Percentiles rank a stretch among this genome's conserved stretches.
Evolutionary conservation across 2,888 invertebrate genomes (phyloP).

Genomic region (Nyleta sp.): DNA sequence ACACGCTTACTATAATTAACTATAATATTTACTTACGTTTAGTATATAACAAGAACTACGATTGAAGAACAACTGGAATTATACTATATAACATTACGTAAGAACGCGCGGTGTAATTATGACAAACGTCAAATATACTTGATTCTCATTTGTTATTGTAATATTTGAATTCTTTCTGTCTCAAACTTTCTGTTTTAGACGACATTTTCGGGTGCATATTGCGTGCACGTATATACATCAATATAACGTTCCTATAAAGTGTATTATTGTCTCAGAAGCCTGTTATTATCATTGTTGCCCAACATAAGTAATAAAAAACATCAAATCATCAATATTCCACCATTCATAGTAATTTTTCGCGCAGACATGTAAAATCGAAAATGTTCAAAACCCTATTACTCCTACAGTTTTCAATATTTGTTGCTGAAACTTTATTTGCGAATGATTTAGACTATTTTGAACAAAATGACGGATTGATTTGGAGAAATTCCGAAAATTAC

Average conservation of each 20-base stretch:
- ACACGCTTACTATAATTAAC: background rate
- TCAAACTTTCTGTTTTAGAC: constrained; percentile 2
- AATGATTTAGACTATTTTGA: background rate
- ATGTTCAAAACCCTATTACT: background rate
- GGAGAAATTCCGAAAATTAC: background rate
- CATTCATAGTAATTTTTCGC: background rate
- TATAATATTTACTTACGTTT: background rate
- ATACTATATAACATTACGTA: background rate
- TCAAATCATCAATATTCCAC: too few relatives aligned
- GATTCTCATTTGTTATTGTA: background rate
- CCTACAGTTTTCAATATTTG: background rate
- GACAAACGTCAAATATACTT: background rate
- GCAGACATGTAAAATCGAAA: background rate
- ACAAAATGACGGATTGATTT: background rate
- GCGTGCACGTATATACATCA: background rate
- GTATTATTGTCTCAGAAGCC: too few relatives aligned
- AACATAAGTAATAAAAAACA: too few relatives aligned
- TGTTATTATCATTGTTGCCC: too few relatives aligned
- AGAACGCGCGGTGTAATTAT: background rate
- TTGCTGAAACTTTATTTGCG: constrained; percentile 6
- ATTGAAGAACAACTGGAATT: background rate
- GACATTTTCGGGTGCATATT: background rate
- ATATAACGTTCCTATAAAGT: too few relatives aligned
- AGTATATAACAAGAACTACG: background rate
- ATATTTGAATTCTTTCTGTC: background rate